Base-by-base conservation (phyloP, 2,113 vertebrate species). In the Cyprinodon brontotheroides region DNA sequence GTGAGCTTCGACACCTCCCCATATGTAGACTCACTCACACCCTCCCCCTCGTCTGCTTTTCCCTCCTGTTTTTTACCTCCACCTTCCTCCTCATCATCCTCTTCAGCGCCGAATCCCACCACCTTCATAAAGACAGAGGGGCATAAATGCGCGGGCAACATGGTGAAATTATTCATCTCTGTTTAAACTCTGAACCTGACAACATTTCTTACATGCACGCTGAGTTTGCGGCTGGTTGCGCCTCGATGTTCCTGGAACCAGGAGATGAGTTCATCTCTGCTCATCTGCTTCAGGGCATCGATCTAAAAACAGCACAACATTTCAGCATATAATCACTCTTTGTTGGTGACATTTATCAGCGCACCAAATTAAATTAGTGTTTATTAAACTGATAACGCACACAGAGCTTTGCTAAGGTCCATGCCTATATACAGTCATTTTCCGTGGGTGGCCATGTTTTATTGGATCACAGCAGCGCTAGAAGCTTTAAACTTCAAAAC, bases 271-370 rank as follows among this genome's bases (percentile, higher is more conserved):
- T 98, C 96, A 45, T 87, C 86, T 72, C 94, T 94, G 50, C 93
- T 96, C 83, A 99, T 94, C 71, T 95, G 94, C 89, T 97, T 97
- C 82, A 99, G 94, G 71, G 96, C 96, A 71, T 95, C 94, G 12
- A 98, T 96, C 98, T 99, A 20, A 68, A 81, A 6, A 39, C 13
- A 47, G n/a, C 22, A 63, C 7, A 29, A 57, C 6, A 57, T 2
- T 57, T 57, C 20, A 2, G 17, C 50, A 45, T 2, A 45, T 10
- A 45, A 45, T 57, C 50, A 57, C 41, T 9, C 41, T 41, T 9
- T 41, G n/a, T 17, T 20, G 50, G 50, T 20, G 15, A 53, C 50
- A 53, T 57, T 57, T n/a, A 57, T 8, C 3, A 6, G 3, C 50
- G n/a, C 20, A 57, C 50, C 17, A n/a, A 57, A 57, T 57, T n/a